Base-by-base conservation (phyloP, 2,888 invertebrate species). In the Linnaemya tessellans region DNA sequence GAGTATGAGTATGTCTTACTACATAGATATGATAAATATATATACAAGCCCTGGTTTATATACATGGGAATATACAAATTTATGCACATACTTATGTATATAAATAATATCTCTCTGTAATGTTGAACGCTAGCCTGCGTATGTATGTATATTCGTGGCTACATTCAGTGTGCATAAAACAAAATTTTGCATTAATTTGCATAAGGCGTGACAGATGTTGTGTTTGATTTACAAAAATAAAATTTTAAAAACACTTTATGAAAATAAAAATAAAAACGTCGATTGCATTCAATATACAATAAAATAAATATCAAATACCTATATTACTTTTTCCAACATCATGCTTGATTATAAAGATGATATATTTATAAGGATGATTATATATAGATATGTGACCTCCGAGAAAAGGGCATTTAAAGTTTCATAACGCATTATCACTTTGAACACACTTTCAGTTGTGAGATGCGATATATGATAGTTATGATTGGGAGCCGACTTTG, bases 161-260 rank as follows among this genome's bases (percentile, higher is more conserved):
- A 62, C 41, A 60, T 58, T 20, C 25, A 18, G 54, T 15, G 25
- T 9, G 49, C 38, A 67, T 56, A 79, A 74, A 78, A 56, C 79
- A 74, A 84, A 79, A 79, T 80, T 30, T 84, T 75, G 56, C 70
- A 74, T 68, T 87, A 83, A 84, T 82, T 80, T 87, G 84, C 80
- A 80, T 83, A 81, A 84, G 86, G 86, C 86, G 84, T 86, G 75
- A 80, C 84, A 74, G 70, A 64, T 78, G 80, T n/a, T 83, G 64
- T 64, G 84, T 84, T 80, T 65, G 80, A 75, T 71, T 77, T 49
- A 67, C 18, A 70, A 84, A 80, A 84, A 68, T 71, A 78, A 58
- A 77, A 65, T 51, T 49, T 38, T 4, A 1, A 43, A 70, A 56
- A 64, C 20, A 49, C 13, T 15, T 25, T 49, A 56, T 15, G 1